Evolutionary conservation across 2,797 vertebrate species (phyloP).

Genomic region (Vespertilio murinus): DNA sequence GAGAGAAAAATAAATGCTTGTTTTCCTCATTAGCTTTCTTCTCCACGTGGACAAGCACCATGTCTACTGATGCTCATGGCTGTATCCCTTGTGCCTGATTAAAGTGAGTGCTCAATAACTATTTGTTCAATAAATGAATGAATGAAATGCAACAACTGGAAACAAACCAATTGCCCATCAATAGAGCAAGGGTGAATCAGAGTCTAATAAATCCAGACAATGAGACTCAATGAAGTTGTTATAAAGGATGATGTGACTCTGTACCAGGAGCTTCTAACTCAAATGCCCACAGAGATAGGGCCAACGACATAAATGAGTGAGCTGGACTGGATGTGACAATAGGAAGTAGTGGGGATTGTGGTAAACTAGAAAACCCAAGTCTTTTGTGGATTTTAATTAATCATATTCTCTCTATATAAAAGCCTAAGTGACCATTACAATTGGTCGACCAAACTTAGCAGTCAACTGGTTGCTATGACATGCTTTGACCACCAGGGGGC

Average conservation of each 20-base stretch:
- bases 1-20: neutral
- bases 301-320: neutral
- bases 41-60: neutral
- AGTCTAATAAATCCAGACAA: neutral
- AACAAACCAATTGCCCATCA: neutral
- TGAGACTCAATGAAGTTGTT: neutral
- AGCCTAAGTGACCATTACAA: no score
- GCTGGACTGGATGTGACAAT: neutral
- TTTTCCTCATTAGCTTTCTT: neutral
- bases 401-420: no score
- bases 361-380: neutral
- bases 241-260: neutral
- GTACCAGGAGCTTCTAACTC: neutral
- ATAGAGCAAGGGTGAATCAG: neutral
- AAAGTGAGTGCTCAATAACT: neutral
- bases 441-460: no score
- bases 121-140: neutral
- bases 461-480: no score
- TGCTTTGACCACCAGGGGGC: no score
- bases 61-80: rapidly evolving
- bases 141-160: neutral
- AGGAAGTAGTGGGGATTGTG: neutral
- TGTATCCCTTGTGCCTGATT: neutral
- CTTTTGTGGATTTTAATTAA: neutral
- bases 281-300: neutral